Evolutionary conservation across 2,888 invertebrate genomes (phyloP).

Genomic region (Tetragnatha montana): DNA sequence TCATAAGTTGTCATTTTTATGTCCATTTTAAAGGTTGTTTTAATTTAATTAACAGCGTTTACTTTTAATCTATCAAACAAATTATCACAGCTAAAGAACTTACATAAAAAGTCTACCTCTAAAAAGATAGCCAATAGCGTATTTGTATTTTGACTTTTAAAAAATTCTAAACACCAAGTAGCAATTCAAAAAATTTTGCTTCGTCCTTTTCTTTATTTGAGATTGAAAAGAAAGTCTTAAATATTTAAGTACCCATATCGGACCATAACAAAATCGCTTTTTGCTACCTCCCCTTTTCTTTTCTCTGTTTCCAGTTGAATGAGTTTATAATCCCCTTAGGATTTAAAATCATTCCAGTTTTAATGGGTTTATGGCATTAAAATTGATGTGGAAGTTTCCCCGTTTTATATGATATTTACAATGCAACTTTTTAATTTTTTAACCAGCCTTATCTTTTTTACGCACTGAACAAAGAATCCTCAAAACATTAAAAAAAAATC

Average conservation of each 20-base stretch:
- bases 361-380: constrained; percentile 49
- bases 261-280: constrained; percentile 30
- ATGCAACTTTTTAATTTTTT: constrained; percentile 11
- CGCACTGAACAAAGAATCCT: background rate
- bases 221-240: background rate
- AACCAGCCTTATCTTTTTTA: background rate
- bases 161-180: background rate
- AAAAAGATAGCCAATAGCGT: background rate
- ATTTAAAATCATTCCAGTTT: constrained; percentile 38
- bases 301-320: background rate
- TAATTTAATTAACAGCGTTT: background rate
- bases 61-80: background rate
- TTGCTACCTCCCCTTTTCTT: background rate
- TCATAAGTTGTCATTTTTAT: background rate
- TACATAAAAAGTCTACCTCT: too few species aligned
- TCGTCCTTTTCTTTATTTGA: background rate
- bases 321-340: constrained; percentile 9
- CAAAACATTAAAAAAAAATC: background rate
- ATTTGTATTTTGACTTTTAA: background rate
- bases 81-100: too few species aligned
- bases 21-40: background rate
- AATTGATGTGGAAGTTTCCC: constrained; percentile 28
- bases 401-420: constrained; percentile 16
- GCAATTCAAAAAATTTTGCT: background rate
- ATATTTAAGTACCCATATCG: constrained; percentile 21